Evolutionary conservation across 2,888 invertebrate genomes (phyloP).

Genomic region (Acrobasis repandana): DNA sequence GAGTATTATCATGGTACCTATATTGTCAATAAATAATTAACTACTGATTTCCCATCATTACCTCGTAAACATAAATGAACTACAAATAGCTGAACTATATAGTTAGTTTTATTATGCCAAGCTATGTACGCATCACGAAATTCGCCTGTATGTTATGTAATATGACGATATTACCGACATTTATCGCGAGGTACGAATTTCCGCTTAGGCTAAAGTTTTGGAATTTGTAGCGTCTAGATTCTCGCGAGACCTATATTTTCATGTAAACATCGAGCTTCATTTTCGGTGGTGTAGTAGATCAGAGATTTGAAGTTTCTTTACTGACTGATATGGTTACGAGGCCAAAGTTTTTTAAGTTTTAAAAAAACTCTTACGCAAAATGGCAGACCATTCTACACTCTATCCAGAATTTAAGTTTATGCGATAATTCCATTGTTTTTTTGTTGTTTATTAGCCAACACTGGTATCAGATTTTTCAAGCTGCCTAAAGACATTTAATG

Average conservation of each 20-base stretch:
- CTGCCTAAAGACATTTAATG: too few relatives aligned
- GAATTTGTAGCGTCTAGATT: slow-evolving; percentile 1
- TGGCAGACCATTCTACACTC: too few relatives aligned
- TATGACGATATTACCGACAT: slow-evolving; percentile 1
- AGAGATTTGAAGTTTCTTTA: too few relatives aligned
- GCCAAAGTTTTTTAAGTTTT: too few relatives aligned
- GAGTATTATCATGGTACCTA: not conserved
- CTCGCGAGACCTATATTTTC: slow-evolving; percentile 6
- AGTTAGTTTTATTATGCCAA: slow-evolving; percentile 3
- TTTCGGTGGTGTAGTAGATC: not conserved
- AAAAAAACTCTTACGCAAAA: too few relatives aligned
- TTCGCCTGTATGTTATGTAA: not conserved
- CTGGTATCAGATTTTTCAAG: too few relatives aligned
- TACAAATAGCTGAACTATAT: slow-evolving; percentile 1
- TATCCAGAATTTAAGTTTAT: too few relatives aligned
- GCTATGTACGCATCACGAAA: not conserved
- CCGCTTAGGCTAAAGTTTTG: slow-evolving; percentile 2
- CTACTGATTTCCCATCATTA: not conserved
- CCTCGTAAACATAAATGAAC: not conserved
- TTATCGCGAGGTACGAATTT: slow-evolving; percentile 19
- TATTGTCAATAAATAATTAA: not conserved
- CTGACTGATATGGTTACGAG: too few relatives aligned
- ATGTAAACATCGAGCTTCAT: not conserved
- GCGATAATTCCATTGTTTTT: too few relatives aligned
- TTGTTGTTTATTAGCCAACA: too few relatives aligned